Conservation (phyloP, 2,797 vertebrate species). For the Coccyzus lansbergi region DNA sequence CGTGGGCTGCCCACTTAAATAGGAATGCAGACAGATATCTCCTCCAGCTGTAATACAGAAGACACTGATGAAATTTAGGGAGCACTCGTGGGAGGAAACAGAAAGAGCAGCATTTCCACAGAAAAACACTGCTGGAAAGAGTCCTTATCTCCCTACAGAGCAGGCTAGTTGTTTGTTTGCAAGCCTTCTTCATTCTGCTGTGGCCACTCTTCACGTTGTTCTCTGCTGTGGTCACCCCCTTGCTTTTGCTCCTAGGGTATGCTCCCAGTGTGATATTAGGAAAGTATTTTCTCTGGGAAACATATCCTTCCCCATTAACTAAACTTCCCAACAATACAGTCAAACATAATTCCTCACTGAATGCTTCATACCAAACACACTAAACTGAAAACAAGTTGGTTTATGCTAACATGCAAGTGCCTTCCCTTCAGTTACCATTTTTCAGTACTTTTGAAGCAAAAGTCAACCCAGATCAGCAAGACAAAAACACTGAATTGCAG, state of each 20-base stretch:
- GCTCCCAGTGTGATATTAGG: background rate
- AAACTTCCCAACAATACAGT: background rate
- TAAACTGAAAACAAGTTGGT: background rate
- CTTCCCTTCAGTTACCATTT: background rate
- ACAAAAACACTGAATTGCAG: background rate
- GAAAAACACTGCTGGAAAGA: background rate
- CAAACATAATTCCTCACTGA: background rate
- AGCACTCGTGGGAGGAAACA: background rate
- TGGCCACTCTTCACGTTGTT: background rate
- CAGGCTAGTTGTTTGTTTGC: background rate
- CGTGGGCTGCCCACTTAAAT: conserved; percentile 82
- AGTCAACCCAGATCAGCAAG: background rate
- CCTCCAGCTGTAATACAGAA: conserved; percentile 81
- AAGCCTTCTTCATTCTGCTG: background rate
- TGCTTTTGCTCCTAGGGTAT: background rate
- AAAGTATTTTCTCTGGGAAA: background rate
- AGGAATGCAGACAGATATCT: conserved; percentile 81
- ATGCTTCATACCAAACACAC: background rate
- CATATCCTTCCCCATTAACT: background rate
- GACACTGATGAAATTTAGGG: background rate
- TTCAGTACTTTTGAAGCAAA: background rate
- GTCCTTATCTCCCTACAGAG: background rate
- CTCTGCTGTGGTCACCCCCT: background rate
- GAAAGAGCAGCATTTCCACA: background rate
- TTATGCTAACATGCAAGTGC: background rate